These are phyloP conservation scores for Metaphire vulgaris DNA, from an alignment of 1,140 invertebrate species.

Conservation along the genomic window DNA sequence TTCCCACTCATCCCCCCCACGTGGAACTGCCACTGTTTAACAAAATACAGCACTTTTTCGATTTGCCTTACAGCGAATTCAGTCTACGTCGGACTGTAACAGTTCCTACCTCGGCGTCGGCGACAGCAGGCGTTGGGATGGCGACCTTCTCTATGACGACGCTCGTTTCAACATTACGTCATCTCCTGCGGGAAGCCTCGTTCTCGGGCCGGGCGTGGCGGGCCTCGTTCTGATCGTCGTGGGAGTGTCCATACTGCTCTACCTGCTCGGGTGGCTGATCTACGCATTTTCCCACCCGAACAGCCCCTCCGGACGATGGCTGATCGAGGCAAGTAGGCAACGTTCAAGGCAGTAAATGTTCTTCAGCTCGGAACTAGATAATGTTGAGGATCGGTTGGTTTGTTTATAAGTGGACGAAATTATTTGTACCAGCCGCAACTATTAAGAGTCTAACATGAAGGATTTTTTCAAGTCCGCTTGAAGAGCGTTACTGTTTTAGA, in stretches of 20 bases:
- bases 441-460: too few species aligned
- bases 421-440: too few species aligned
- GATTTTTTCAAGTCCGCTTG: too few species aligned
- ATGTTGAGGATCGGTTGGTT: too few species aligned
- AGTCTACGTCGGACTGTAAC: neutral
- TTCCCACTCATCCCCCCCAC: too few species aligned
- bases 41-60: too few species aligned
- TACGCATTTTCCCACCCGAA: constrained; percentile 9
- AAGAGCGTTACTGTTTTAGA: too few species aligned
- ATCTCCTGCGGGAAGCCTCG: neutral
- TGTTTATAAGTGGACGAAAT: too few species aligned
- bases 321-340: constrained; percentile 9
- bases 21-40: too few species aligned
- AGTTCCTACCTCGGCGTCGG: neutral
- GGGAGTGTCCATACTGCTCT: neutral
- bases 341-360: too few species aligned
- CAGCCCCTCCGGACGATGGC: neutral
- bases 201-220: constrained; percentile 4
- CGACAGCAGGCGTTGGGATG: neutral
- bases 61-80: constrained; percentile 8
- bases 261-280: constrained; percentile 2
- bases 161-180: neutral
- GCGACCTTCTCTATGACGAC: neutral
- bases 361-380: too few species aligned
- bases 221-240: constrained; percentile 3